These are phyloP conservation scores for Papilio glaucus DNA, from an alignment of 1,140 invertebrate genomes.

Conservation along the genomic window DNA sequence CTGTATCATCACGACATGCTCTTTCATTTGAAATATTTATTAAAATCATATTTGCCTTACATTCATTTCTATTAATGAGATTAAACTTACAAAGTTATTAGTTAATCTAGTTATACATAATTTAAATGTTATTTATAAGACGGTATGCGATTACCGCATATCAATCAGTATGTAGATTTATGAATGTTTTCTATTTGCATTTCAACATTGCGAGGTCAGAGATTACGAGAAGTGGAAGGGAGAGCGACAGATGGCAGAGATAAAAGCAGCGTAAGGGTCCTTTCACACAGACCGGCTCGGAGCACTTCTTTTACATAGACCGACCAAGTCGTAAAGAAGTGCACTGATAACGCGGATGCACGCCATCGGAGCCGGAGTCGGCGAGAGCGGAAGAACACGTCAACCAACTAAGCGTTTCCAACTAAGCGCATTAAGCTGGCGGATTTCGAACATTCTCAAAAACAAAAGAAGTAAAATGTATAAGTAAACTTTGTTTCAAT, in stretches of 20 bases:
- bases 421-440: no score
- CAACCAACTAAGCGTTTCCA: no score
- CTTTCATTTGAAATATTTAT: not conserved
- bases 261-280: not conserved
- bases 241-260: not conserved
- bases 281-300: not conserved
- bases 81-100: not conserved
- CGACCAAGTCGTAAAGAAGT: no score
- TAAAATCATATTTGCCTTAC: not conserved
- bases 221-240: not conserved
- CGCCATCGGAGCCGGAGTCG: no score
- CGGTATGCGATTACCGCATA: not conserved
- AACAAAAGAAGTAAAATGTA: no score
- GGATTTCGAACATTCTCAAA: no score
- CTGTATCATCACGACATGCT: not conserved
- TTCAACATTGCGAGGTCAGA: not conserved
- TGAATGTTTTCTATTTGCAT: slow-evolving; percentile 20
- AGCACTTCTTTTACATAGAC: no score
- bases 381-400: no score
- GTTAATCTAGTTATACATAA: not conserved
- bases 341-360: no score
- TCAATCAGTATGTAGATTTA: slow-evolving; percentile 23
- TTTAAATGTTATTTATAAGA: not conserved
- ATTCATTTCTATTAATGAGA: not conserved
- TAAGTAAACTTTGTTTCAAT: no score